phyloP scores from a whole-genome alignment of 2,888 invertebrate genomes.

The Dryomyza anilis region DNA sequence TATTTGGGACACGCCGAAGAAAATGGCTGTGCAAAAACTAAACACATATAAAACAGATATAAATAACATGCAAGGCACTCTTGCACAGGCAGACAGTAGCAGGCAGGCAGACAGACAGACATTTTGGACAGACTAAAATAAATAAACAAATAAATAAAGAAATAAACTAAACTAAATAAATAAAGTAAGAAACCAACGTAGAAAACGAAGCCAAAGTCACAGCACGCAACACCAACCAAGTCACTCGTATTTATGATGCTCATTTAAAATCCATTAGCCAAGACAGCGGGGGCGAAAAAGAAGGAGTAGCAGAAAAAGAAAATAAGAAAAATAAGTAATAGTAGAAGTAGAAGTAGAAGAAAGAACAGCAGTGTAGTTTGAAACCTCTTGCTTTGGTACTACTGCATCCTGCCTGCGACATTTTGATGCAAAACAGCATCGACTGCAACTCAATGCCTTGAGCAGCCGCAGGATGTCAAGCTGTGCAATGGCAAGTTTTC shows the following conservation, averaged over 20 bases:
- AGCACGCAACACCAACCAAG: no score
- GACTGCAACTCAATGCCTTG: no score
- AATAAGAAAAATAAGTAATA: no score
- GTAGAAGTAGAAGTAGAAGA: no score
- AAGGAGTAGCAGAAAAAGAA: background rate
- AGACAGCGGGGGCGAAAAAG: slow-evolving; percentile 17
- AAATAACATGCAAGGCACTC: background rate
- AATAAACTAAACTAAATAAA: background rate
- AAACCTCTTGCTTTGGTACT: no score
- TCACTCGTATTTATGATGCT: slow-evolving; percentile 55
- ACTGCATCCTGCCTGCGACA: background rate
- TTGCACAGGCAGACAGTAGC: background rate
- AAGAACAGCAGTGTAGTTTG: no score
- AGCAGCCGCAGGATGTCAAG: no score
- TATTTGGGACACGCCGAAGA: slow-evolving; percentile 39
- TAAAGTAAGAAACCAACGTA: background rate
- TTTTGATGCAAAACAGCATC: background rate
- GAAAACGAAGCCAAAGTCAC: slow-evolving; percentile 3
- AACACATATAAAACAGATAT: background rate
- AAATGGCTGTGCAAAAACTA: background rate
- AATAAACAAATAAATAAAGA: background rate
- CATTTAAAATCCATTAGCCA: slow-evolving; percentile 59
- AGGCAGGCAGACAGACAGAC: background rate
- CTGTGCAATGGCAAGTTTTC: no score
- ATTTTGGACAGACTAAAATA: background rate